These are phyloP conservation scores for Pristionchus entomophagus DNA, from an alignment of 2,888 invertebrate species.

Conservation along the genomic window DNA sequence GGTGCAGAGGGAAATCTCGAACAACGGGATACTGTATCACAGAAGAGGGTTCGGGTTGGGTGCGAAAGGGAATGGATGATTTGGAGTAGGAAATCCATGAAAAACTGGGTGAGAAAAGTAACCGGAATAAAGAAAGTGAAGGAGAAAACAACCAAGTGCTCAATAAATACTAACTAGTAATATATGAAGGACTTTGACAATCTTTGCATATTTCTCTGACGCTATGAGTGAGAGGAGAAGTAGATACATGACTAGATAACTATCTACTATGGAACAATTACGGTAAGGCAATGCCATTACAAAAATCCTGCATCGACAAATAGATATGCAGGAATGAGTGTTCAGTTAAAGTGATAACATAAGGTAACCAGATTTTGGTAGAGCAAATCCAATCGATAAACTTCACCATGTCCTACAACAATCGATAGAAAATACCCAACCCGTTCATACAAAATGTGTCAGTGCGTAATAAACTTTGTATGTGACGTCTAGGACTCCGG, in stretches of 20 bases:
- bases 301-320: not conserved
- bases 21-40: constrained; percentile 6
- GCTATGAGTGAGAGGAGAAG: not conserved
- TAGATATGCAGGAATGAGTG: not conserved
- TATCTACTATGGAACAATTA: not conserved
- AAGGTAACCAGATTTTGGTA: not conserved
- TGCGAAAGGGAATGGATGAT: not conserved
- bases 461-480: not conserved
- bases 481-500: not conserved
- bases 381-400: constrained; percentile 14
- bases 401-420: not conserved
- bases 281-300: not conserved
- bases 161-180: constrained; percentile 12
- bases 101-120: not conserved
- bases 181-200: constrained; percentile 7
- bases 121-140: constrained; percentile 4
- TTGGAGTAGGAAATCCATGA: not conserved
- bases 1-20: not conserved
- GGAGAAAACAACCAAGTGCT: not conserved
- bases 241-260: constrained; percentile 8
- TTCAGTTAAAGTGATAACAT: not conserved
- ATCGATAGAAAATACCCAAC: constrained; percentile 20
- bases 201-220: not conserved
- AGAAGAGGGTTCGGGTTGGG: not conserved
- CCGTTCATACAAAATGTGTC: not conserved